Base-by-base conservation (phyloP, 2,888 invertebrate species). In the Oasisia sp. region DNA sequence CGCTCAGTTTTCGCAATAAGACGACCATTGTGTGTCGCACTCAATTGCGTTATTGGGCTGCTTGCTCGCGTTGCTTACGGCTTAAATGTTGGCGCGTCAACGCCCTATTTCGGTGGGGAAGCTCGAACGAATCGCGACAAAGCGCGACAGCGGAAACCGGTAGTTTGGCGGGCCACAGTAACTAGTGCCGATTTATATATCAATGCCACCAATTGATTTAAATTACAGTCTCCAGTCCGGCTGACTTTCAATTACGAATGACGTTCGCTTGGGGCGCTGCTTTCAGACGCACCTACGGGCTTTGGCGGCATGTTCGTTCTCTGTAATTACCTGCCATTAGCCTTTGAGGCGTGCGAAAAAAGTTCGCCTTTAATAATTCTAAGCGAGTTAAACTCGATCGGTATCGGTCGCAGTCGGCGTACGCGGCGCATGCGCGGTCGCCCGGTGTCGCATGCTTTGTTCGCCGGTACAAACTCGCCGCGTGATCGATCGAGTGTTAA, bases 181-280 rank as follows among this genome's bases (percentile, higher is more conserved):
- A 74, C 74, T 74, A 74, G 74, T 74, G 74, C 74, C 74, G 74
- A 74, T 74, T 74, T 74, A 74, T 74, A 74, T 74, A 74, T 74
- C 74, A 74, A 74, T 74, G 74, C 74, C 74, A 74, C 74, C 74
- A 74, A 74, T 74, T 74, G 74, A 74, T 74, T 74, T 74, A 74
- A 74, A 74, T 74, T 74, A 74, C 74, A 74, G 74, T 27, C 74
- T 74, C 74, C 74, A 3, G 74, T 74, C 27, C 74, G n/a, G 2
- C 74, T 74, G 74, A 74, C 19, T 74, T 74, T 74, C 74, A 74
- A 74, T 74, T 74, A 74, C 74, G 74, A 74, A 27, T 74, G 74
- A 19, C 74, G 74, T 74, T 27, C 74, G 74, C n/a, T 74, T 74
- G 27, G 74, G 74, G 74, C 27, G 27, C 27, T 19, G 19, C 74